Base-by-base conservation (phyloP, 2,797 vertebrate species). In the Acanthurus tractus region DNA sequence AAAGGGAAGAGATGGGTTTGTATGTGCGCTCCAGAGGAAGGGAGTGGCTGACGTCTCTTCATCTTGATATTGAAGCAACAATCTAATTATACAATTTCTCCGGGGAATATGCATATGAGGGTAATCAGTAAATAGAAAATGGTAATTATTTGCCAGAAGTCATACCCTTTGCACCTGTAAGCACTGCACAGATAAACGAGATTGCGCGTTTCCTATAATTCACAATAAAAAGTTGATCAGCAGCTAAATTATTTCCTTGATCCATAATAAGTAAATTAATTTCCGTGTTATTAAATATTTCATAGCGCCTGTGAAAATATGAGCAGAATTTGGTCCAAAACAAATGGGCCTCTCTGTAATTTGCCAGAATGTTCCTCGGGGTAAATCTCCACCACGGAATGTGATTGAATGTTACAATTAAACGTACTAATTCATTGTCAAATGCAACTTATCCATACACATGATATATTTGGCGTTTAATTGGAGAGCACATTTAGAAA, bases 401-500 rank as follows among this genome's bases (percentile, higher is more conserved):
- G 87, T 95, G 94, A 95, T 93, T 94, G 90, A 95, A 92, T 86
- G 92, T 92, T 91, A 94, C 91, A 93, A 95, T 95, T 94, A 95
- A 93, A 92, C 69, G 71, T 82, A 83, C 90, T 93, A 92, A 94
- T 93, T 95, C 92, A 90, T 86, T 90, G 89, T 94, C 93, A 93
- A 92, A 93, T 91, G 92, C 88, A 91, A 93, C 93, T 92, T 94
- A 93, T 89, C 89, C 92, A 73, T 84, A 90, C 80, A 89, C 89
- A 87, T 94, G 91, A 95, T 94, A 82, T 88, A 95, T 94, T 92
- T 91, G 87, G 74, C 53, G 78, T 84, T 84, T 91, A 92, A 94
- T 91, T 94, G 92, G 86, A 92, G 92, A 85, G 87, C 90, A 89
- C 88, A 81, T 92, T 93, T 90, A 80, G 81, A 92, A 94, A 92